Evolutionary conservation across 2,113 vertebrate genomes (phyloP).

Genomic region (Hemiscyllium ocellatum): DNA sequence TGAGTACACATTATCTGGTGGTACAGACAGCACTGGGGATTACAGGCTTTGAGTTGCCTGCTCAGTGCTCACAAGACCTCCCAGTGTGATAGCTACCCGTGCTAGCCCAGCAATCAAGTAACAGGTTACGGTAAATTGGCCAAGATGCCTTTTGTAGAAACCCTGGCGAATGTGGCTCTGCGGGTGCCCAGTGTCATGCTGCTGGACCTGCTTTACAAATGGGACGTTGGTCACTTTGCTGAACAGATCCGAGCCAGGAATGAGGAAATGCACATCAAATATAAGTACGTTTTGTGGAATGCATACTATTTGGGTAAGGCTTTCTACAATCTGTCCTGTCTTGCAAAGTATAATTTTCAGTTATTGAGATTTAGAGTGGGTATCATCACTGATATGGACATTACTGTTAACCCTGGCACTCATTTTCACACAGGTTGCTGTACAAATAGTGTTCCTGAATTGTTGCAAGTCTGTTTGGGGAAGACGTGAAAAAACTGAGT

Average conservation of each 20-base stretch:
- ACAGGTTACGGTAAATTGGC: background rate
- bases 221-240: slow-evolving; percentile 62
- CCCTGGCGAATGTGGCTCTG: slow-evolving; percentile 66
- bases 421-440: background rate
- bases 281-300: slow-evolving; percentile 66
- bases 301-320: slow-evolving; percentile 65
- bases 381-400: background rate
- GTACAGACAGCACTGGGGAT: background rate
- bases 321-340: background rate
- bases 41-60: background rate
- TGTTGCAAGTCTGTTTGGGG: no score
- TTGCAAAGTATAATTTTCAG: background rate
- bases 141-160: slow-evolving; percentile 62
- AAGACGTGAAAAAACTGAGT: background rate
- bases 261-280: slow-evolving; percentile 62
- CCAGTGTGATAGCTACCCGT: background rate
- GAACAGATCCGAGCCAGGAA: slow-evolving; percentile 61
- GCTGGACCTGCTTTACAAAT: slow-evolving; percentile 71
- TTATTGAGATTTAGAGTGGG: background rate
- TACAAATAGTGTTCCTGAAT: background rate
- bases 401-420: background rate
- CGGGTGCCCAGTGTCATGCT: slow-evolving; percentile 67
- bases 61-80: background rate
- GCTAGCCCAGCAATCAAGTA: background rate
- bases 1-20: background rate